Base-by-base conservation (phyloP, 2,113 vertebrate genomes). In the Rousettus leschenaultii region DNA sequence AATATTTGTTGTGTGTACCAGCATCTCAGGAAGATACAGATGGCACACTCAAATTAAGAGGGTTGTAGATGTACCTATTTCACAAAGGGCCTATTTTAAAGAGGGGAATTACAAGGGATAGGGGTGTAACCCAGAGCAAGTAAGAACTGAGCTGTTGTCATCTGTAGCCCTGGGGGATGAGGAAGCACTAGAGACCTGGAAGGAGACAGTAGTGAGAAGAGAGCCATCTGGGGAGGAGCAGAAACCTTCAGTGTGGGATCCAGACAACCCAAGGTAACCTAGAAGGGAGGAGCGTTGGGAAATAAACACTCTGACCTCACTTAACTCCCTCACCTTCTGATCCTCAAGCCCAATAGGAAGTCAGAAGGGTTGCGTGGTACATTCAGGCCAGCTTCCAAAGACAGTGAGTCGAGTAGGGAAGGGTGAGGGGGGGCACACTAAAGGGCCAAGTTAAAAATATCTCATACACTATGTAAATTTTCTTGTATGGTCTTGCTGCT, bases 371-470 rank as follows among this genome's bases (percentile, higher is more conserved):
- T 4, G 8, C 5, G 4, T 10, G 4, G 33, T 40, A 9, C 38
- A 2, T 45, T 53, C n/a, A 61, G 35, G 6, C 45, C 53, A 35
- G 38, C 16, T 6, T 75, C 24, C n/a, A 21, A 10, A 35, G 45
- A 26, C 14, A 35, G 15, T 28, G 59, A 18, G 5, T 2, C 12
- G 4, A 2, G 11, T 4, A 13, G 63, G 5, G 0, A 89, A 12
- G 5, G 7, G 15, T 22, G 74, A 7, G 38, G 2, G 33, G 2
- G 3, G 24, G 9, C 11, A 7, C 8, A 21, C 24, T 15, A 2
- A 55, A 66, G 45, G 16, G 7, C 16, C 28, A 16, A 45, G 19
- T n/a, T 83, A 3, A 6, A 45, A 86, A 53, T 30, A 3, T 2
- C 43, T 30, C 61, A 18, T 4, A 30, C 1, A 19, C 22, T 33